Percentiles rank a stretch among this genome's conserved stretches.
These are phyloP conservation scores for Chymomyza fuscimana DNA, from an alignment of 2,888 invertebrate genomes.

Conservation along the genomic window DNA sequence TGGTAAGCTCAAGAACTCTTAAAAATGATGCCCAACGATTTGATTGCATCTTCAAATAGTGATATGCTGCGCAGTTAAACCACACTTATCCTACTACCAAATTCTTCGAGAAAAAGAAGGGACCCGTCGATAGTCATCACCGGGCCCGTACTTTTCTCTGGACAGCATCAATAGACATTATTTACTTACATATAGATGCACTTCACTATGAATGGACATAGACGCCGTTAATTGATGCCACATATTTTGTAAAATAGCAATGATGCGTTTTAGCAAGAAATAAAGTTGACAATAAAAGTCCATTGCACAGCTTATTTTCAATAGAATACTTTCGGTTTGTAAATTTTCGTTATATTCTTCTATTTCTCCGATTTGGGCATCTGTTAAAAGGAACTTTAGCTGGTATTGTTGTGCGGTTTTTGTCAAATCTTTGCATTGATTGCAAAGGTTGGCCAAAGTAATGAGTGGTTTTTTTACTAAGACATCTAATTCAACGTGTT, in stretches of 20 bases:
- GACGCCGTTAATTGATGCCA: conserved; percentile 88
- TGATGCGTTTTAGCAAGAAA: conserved; percentile 85
- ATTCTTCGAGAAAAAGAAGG: too few species aligned
- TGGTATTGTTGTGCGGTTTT: conserved; percentile 84
- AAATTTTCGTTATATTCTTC: conserved; percentile 41
- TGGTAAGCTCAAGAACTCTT: too few species aligned
- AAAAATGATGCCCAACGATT: too few species aligned
- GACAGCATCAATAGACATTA: not conserved
- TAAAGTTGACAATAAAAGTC: conserved; percentile 84
- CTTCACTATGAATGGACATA: conserved; percentile 79
- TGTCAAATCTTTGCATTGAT: conserved; percentile 86
- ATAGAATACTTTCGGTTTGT: conserved; percentile 51
- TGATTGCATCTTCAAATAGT: too few species aligned
- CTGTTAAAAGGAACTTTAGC: conserved; percentile 77
- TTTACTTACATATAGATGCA: conserved; percentile 52
- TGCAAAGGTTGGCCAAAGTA: conserved; percentile 88
- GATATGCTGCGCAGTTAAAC: too few species aligned
- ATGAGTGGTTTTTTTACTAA: conserved; percentile 88
- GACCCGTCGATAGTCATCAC: too few species aligned
- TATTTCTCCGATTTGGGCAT: conserved; percentile 42
- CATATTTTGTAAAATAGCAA: conserved; percentile 86
- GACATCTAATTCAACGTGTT: conserved; percentile 86
- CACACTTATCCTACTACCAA: too few species aligned
- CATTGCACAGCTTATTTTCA: conserved; percentile 81
- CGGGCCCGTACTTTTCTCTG: not conserved